Base-by-base conservation (phyloP, 2,113 vertebrate genomes). In the Erinaceus europaeus region DNA sequence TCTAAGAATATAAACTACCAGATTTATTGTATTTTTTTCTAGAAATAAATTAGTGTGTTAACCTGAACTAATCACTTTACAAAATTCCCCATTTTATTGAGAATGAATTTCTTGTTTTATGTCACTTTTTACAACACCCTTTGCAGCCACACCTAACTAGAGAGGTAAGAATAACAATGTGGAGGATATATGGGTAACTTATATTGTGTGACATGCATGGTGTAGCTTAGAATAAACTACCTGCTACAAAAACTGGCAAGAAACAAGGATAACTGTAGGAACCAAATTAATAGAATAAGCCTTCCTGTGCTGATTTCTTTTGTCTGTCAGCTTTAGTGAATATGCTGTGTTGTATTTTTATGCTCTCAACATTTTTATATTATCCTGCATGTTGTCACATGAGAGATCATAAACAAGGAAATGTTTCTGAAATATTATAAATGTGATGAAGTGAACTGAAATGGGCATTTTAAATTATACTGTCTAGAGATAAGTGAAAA, bases 391-490 rank as follows among this genome's bases (percentile, higher is more conserved):
- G 52, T 89, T 29, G 23, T 96, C 91, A 85, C 81, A 72, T 62
- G 82, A 94, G 40, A 73, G 36, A 67, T 77, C 34, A 18, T 93
- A 95, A 95, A 94, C 65, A 93, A 27, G 1, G 50, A 67, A 94
- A 82, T 53, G 67, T n/a, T 68, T 86, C 83, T 91, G 85, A 92
- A 94, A 93, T 15, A 1, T 73, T 81, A 94, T 94, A 84, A 92
- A 18, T 57, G 34, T 94, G 92, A 94, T 91, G 77, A 93, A 95
- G 18, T 67, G 84, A 77, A 92, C 36, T 52, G 90, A 95, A 96
- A 89, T 90, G 94, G 90, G 75, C 68, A 93, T 91, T 96, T 95
- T 76, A 96, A 93, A 95, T 95, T 86, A 89, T 4, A 4, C 78
- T 52, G 44, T 88, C 92, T 91, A 74, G 40, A 95, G 77, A 91